Base-by-base conservation (phyloP, 2,888 invertebrate genomes). In the Trichogramma dendrolimi region DNA sequence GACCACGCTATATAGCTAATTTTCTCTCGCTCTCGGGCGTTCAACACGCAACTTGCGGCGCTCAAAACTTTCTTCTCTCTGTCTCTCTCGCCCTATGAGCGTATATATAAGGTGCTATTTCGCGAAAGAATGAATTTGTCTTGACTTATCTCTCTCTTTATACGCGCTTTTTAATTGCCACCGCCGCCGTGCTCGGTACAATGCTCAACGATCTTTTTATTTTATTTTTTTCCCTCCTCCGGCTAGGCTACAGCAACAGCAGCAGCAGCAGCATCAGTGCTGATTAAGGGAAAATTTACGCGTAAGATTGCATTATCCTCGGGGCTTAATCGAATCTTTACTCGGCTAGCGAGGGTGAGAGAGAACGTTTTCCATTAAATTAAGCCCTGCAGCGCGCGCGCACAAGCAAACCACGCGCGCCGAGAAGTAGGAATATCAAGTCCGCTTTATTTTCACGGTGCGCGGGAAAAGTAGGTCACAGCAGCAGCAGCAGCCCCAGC, bases 251-350 rank as follows among this genome's bases (percentile, higher is more conserved):
- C 46, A 46, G 10, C 10, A 10, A 46, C n/a, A 3, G 46, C 55
- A 55, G 39, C 39, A 42, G 55, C 10, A 10, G 56, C 48, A 44
- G 10, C 4, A 10, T 43, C 38, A 38, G 47, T 55, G 56, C 63
- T 63, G 60, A 60, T 63, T 63, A 60, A 60, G 50, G 27, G 63
- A 54, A 60, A 60, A 63, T 60, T 63, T 60, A 63, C 60, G 63
- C 63, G 47, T 60, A 53, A 44, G 38, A 62, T 62, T 59, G 63
- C 63, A 52, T 59, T 63, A 63, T 59, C 56, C 62, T 27, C 53
- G 53, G 42, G 56, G 53, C 49, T 63, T 63, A 59, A 60, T 59
- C 63, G 59, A 63, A 63, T 63, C 53, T 50, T 27, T 27, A 27
- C 27, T 27, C 27, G 27, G 27, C 27, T 27, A 27, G 57, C 8